phyloP scores from a whole-genome alignment of 2,888 invertebrate genomes.

The Podotricha telesiphe region DNA sequence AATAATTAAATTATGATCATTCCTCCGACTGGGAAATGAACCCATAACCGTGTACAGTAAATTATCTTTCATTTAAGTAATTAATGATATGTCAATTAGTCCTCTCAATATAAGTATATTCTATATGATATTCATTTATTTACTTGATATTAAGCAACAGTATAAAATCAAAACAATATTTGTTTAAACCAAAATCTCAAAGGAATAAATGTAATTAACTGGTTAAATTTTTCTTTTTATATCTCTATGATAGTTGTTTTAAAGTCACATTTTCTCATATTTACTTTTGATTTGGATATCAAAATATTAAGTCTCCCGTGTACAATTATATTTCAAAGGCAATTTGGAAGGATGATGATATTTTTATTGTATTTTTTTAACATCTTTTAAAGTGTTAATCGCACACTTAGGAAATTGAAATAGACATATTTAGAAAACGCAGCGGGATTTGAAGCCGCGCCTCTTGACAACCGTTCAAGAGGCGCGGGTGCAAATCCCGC shows the following conservation, averaged over 20 bases:
- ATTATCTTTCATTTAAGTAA: no score
- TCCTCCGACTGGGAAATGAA: no score
- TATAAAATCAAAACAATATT: neutral
- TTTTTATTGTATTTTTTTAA: neutral
- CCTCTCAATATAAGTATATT: no score
- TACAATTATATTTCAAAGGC: neutral
- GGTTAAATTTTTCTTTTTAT: neutral
- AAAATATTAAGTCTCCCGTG: neutral
- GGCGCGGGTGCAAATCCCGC: no score
- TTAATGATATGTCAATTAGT: no score
- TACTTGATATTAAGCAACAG: neutral
- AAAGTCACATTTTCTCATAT: conserved; percentile 1
- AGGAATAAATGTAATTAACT: conserved; percentile 4
- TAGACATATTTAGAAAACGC: no score
- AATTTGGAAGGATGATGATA: neutral
- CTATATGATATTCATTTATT: neutral
- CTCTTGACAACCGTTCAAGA: no score
- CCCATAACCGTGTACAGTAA: no score
- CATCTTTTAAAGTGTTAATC: no score
- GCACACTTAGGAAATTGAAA: no score
- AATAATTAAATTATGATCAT: no score
- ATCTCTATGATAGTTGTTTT: neutral
- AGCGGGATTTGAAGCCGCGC: no score
- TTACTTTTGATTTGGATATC: neutral
- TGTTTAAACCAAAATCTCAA: neutral